These are phyloP conservation scores for Spodoptera littoralis DNA, from an alignment of 2,888 invertebrate genomes.

Conservation along the genomic window DNA sequence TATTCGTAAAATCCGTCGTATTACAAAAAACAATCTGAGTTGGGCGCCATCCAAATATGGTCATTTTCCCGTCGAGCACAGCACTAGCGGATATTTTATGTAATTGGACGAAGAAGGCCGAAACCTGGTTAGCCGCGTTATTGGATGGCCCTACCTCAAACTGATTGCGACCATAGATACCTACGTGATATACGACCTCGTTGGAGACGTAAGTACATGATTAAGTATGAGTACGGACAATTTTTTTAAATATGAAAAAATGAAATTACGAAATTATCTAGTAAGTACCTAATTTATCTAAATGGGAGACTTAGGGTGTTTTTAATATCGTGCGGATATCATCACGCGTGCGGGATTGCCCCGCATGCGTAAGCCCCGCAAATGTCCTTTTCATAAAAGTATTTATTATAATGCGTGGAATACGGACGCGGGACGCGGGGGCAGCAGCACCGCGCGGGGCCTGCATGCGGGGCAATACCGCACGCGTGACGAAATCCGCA, in stretches of 20 bases:
- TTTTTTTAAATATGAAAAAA: constrained; percentile 7
- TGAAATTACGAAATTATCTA: no score
- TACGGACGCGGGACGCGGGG: no score
- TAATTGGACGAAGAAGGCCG: constrained; percentile 51
- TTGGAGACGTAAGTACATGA: constrained; percentile 12
- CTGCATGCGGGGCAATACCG: no score
- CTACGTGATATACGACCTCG: constrained; percentile 23
- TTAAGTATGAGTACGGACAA: constrained; percentile 12
- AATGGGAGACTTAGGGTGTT: no score
- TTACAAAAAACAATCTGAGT: constrained; percentile 71
- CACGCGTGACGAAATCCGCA: no score
- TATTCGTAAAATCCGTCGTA: constrained; percentile 51
- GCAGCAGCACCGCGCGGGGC: no score
- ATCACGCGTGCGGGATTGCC: no score
- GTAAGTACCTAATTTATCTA: no score
- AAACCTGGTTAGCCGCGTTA: constrained; percentile 46
- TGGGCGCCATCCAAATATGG: constrained; percentile 72
- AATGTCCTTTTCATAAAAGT: no score
- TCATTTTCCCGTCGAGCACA: constrained; percentile 50
- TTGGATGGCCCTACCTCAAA: constrained; percentile 40
- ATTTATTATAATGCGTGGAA: no score
- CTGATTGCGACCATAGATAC: constrained; percentile 36
- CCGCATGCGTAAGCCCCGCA: no score
- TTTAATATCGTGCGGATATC: no score
- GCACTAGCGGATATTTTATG: constrained; percentile 44